Percentiles rank a stretch among this genome's conserved stretches.
Conservation (phyloP, 2,113 vertebrate genomes). For the Tinamus guttatus region DNA sequence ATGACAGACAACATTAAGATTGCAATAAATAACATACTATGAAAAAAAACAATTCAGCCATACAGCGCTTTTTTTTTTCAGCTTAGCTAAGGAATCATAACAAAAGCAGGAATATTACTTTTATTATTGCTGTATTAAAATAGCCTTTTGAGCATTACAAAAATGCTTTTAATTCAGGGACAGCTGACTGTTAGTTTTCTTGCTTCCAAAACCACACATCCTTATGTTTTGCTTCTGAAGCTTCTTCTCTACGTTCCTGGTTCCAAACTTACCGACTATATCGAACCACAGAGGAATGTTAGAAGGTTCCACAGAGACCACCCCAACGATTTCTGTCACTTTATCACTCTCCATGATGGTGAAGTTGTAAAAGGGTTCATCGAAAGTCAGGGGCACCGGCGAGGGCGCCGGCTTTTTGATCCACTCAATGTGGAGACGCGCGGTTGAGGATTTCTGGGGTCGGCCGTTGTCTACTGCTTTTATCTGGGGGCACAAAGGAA, state of each 20-base stretch:
- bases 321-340: conserved; percentile 94
- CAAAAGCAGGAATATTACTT: conserved; percentile 74
- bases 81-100: conserved; percentile 81
- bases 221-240: neutral
- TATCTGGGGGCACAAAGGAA: conserved; percentile 80
- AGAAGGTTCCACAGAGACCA: conserved; percentile 91
- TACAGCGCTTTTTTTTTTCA: conserved; percentile 77
- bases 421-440: conserved; percentile 96
- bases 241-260: neutral
- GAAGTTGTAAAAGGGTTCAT: conserved; percentile 95
- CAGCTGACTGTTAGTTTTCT: conserved; percentile 2
- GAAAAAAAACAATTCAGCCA: conserved; percentile 80
- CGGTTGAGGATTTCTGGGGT: conserved; percentile 92
- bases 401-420: conserved; percentile 86
- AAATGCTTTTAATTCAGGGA: conserved; percentile 10
- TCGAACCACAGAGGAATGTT: conserved; percentile 93
- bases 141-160: conserved; percentile 59
- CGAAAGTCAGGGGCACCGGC: conserved; percentile 81
- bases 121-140: conserved; percentile 53
- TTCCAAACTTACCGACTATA: conserved; percentile 88
- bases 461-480: conserved; percentile 96
- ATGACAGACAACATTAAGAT: conserved; percentile 84
- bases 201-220: conserved; percentile 21
- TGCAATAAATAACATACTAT: conserved; percentile 82
- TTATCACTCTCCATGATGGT: conserved; percentile 94